A percentile compares a stretch with the other conserved stretches of the same genome.
phyloP scores from a whole-genome alignment of 1,140 invertebrate genomes.

The Stratiolaelaps scimitus region DNA sequence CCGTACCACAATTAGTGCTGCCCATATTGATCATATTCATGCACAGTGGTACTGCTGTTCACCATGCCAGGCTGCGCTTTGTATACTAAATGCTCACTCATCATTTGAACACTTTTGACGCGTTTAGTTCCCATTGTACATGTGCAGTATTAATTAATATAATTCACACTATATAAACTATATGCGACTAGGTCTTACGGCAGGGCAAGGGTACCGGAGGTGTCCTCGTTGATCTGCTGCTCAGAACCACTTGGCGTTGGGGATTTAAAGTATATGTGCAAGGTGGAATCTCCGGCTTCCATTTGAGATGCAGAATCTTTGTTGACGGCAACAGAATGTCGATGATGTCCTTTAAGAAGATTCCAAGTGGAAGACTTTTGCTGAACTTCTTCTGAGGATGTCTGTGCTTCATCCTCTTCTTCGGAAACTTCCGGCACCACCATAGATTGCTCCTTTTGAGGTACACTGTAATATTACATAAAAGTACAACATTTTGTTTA shows the following conservation, averaged over 20 bases:
- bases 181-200: slow-evolving; percentile 12
- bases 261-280: slow-evolving; percentile 21
- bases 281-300: slow-evolving; percentile 2
- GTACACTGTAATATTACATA: slow-evolving; percentile 45
- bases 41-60: too few relatives aligned
- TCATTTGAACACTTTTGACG: too few relatives aligned
- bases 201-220: slow-evolving; percentile 7
- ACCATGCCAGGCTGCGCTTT: too few relatives aligned
- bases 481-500: too few relatives aligned
- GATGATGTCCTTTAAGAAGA: slow-evolving; percentile 27
- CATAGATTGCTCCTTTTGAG: slow-evolving; percentile 50
- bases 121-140: too few relatives aligned
- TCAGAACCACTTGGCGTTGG: slow-evolving; percentile 1
- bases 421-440: slow-evolving; percentile 50
- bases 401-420: slow-evolving; percentile 44
- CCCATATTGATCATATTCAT: too few relatives aligned
- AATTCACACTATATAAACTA: too few relatives aligned
- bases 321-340: slow-evolving; percentile 5
- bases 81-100: too few relatives aligned
- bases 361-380: slow-evolving; percentile 24
- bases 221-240: slow-evolving; percentile 11
- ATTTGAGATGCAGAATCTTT: slow-evolving; percentile 6
- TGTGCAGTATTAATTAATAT: too few relatives aligned
- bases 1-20: too few relatives aligned
- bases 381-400: slow-evolving; percentile 29